Evolutionary conservation across 2,888 invertebrate genomes (phyloP).

Genomic region (Hemicrepidius hirtus): DNA sequence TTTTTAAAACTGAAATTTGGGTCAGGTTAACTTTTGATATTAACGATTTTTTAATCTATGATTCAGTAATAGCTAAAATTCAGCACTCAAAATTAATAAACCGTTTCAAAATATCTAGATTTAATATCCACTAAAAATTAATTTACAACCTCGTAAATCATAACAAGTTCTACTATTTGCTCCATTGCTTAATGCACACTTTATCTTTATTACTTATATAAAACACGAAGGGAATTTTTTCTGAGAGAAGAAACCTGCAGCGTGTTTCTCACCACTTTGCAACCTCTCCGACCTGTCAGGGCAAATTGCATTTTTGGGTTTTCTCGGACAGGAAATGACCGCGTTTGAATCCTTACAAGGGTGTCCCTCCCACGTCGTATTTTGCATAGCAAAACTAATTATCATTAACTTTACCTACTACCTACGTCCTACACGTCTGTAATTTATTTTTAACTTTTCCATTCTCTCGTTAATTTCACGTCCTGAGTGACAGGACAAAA

Average conservation of each 20-base stretch:
- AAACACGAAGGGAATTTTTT: background rate
- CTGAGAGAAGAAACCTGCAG: slow-evolving; percentile 30
- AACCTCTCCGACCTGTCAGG: slow-evolving; percentile 53
- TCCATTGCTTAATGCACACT: slow-evolving; percentile 7
- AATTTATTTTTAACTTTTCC: slow-evolving; percentile 48
- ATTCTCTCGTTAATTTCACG: slow-evolving; percentile 31
- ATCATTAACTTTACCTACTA: slow-evolving; percentile 55
- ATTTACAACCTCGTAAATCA: slow-evolving; percentile 34
- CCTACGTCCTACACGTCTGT: slow-evolving; percentile 47
- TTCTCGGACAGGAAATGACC: slow-evolving; percentile 60
- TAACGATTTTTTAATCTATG: background rate
- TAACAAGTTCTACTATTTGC: background rate
- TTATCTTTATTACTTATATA: slow-evolving; percentile 8
- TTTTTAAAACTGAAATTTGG: too few species aligned
- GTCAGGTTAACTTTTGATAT: too few species aligned
- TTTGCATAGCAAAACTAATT: slow-evolving; percentile 53
- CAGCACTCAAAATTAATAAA: slow-evolving; percentile 2
- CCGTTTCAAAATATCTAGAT: background rate
- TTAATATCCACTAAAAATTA: slow-evolving; percentile 32
- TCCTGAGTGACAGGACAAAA: slow-evolving; percentile 31
- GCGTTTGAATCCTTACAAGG: slow-evolving; percentile 53
- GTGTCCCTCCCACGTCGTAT: slow-evolving; percentile 51
- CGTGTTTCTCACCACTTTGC: slow-evolving; percentile 32
- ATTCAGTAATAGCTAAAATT: background rate
- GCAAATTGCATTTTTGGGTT: slow-evolving; percentile 59